These are phyloP conservation scores for Enteromius unitaeniatus DNA, from an alignment of 2,797 vertebrate genomes.

Conservation along the genomic window DNA sequence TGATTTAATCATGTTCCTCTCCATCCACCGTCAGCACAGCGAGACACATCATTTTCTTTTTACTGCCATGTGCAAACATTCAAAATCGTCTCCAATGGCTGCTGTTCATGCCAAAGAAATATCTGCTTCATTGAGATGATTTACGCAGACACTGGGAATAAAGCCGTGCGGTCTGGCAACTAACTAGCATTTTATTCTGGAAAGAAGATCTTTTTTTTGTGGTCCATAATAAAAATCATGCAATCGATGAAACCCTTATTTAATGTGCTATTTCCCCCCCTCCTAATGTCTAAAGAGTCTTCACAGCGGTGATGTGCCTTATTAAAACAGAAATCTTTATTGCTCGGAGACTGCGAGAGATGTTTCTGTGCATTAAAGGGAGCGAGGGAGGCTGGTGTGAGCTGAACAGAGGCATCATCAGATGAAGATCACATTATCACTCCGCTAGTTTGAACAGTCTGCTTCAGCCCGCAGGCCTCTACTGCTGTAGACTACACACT, in stretches of 20 bases:
- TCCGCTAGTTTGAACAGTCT: not conserved
- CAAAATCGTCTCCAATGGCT: constrained; percentile 29
- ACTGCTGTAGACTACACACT: constrained; percentile 4
- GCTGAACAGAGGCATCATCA: not conserved
- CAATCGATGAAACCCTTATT: constrained; percentile 19
- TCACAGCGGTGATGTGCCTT: constrained; percentile 46
- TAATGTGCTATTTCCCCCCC: constrained; percentile 24
- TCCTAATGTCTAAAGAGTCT: constrained; percentile 44
- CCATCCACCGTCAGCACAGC: constrained; percentile 18
- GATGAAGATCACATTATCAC: constrained; percentile 33
- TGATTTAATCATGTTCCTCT: constrained; percentile 39
- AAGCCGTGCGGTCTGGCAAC: constrained; percentile 1
- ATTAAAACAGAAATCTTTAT: constrained; percentile 58
- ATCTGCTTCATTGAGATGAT: constrained; percentile 39
- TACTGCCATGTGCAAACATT: constrained; percentile 38
- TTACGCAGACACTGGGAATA: constrained; percentile 37
- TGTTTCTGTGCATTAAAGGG: constrained; percentile 3
- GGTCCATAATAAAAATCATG: constrained; percentile 3
- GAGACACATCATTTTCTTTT: constrained; percentile 42
- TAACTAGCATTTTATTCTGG: constrained; percentile 36
- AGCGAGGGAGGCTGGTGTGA: constrained; percentile 5
- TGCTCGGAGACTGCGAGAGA: constrained; percentile 58
- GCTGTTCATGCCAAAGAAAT: constrained; percentile 35
- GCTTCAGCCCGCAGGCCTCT: not conserved
- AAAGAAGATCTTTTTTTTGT: constrained; percentile 25